Percentiles rank a stretch among this genome's conserved stretches.
phyloP scores from a whole-genome alignment of 2,888 invertebrate genomes.

The Hypena proboscidalis region DNA sequence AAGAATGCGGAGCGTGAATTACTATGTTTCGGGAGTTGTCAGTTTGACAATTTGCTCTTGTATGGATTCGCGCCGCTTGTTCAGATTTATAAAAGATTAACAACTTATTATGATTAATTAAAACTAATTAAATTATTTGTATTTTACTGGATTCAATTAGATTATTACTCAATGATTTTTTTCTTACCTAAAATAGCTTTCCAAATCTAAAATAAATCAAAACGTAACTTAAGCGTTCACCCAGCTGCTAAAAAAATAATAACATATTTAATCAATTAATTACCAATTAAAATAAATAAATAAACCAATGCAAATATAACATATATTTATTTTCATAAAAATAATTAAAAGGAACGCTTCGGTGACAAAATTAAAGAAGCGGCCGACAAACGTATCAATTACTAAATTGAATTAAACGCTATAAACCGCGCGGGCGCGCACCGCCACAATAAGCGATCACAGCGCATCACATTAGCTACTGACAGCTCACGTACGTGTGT shows the following conservation, averaged over 20 bases:
- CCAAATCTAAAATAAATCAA: too few species aligned
- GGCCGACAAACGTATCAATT: constrained; percentile 81
- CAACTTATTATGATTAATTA: constrained; percentile 3
- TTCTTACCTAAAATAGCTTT: too few species aligned
- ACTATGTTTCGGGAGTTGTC: constrained; percentile 82
- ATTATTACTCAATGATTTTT: too few species aligned
- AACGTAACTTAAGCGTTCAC: too few species aligned
- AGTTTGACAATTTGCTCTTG: constrained; percentile 78
- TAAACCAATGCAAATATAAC: too few species aligned
- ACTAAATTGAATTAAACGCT: constrained; percentile 84
- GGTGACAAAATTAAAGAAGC: constrained; percentile 57
- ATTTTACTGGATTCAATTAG: too few species aligned
- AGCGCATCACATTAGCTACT: constrained; percentile 83
- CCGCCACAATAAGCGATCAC: constrained; percentile 81
- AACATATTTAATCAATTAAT: too few species aligned
- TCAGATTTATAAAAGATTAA: constrained; percentile 50
- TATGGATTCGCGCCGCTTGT: constrained; percentile 59
- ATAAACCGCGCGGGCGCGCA: constrained; percentile 76
- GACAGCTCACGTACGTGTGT: constrained; percentile 80
- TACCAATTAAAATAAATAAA: too few species aligned
- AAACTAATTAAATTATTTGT: constrained; percentile 4
- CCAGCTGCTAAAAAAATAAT: too few species aligned
- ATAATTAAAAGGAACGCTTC: constrained; percentile 12
- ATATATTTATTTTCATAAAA: too few species aligned
- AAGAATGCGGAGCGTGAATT: constrained; percentile 84